Base-by-base conservation (phyloP, 2,797 vertebrate species). In the Myotis vivesi region DNA sequence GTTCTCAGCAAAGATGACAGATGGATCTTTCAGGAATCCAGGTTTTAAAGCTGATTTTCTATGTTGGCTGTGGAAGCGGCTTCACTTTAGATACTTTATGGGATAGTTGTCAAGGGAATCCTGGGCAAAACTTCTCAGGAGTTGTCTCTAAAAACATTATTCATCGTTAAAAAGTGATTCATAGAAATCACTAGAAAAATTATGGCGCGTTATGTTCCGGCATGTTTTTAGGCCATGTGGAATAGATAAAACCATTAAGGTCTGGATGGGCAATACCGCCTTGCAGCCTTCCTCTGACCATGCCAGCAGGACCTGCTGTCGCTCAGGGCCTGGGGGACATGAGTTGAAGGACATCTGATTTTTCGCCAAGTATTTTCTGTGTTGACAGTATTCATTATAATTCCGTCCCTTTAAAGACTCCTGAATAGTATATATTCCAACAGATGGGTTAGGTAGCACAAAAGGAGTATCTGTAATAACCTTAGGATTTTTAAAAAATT, bases 1-100 rank as follows among this genome's bases (percentile, higher is more conserved):
- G 66, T 95, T 93, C 92, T 46, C 38, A 89, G 92, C 94, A 88
- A 73, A 92, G 92, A 92, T 96, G 98, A 98, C 75, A 86, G 94
- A 98, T 97, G 96, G 95, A 96, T 97, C 97, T 97, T 97, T 71
- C n/a, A 97, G 97, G 98, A 98, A 98, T 97, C 97, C 64, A 81
- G 79, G 95, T 96, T 97, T 96, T 93, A 75, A 97, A 97, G 81
- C 46, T 93, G 96, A 94, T 69, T 89, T 96, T 95, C 73, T 44
- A 11, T 53, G 71, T 93, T 80, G 72, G 95, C 95, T 81, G 8
- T 97, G 96, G 97, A 97, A 96, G 87, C 76, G 68, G 55, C 80
- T 97, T 95, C 38, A 28, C 96, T 92, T 97, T 82, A 94, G 92
- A 89, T 96, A 89, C 69, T 96, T 98, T 97, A 97, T 94, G 95